phyloP scores from a whole-genome alignment of 2,888 invertebrate species.

The Pogonocherus hispidulus region DNA sequence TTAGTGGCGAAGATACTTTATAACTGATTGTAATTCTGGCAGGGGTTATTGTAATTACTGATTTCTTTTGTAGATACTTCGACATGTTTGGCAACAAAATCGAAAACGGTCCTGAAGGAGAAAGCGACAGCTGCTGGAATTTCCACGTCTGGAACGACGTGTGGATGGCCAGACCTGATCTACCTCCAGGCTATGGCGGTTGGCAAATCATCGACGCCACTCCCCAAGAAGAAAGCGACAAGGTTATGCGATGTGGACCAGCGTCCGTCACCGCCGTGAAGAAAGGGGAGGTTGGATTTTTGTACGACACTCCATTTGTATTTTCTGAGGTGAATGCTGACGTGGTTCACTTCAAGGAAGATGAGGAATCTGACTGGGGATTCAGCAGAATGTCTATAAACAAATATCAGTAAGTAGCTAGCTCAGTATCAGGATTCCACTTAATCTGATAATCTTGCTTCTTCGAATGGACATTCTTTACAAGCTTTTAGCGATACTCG shows the following conservation, averaged over 20 bases:
- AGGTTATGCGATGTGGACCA: slow-evolving; percentile 75
- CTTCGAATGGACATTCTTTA: no score
- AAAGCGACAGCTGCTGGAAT: slow-evolving; percentile 82
- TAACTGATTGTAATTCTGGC: no score
- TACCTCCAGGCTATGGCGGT: slow-evolving; percentile 79
- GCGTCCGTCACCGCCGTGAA: slow-evolving; percentile 80
- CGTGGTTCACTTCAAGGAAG: slow-evolving; percentile 82
- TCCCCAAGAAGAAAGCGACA: slow-evolving; percentile 79
- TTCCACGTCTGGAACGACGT: slow-evolving; percentile 88
- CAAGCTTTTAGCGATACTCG: no score
- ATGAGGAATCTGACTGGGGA: slow-evolving; percentile 76
- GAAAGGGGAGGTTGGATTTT: slow-evolving; percentile 74
- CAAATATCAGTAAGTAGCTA: slow-evolving; percentile 76
- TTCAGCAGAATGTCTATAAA: slow-evolving; percentile 79
- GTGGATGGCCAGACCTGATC: slow-evolving; percentile 83
- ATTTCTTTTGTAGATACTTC: slow-evolving; percentile 70
- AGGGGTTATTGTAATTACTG: not conserved
- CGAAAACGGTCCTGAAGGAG: slow-evolving; percentile 77
- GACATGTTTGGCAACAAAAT: slow-evolving; percentile 78
- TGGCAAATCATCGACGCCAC: slow-evolving; percentile 89
- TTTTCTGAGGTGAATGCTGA: slow-evolving; percentile 86
- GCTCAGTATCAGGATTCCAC: not conserved
- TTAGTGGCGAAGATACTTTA: no score
- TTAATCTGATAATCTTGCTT: no score
- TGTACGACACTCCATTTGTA: slow-evolving; percentile 82